Percentiles rank a stretch among this genome's conserved stretches.
Evolutionary conservation across 1,140 invertebrate genomes (phyloP).

Genomic region (Venturia canescens): DNA sequence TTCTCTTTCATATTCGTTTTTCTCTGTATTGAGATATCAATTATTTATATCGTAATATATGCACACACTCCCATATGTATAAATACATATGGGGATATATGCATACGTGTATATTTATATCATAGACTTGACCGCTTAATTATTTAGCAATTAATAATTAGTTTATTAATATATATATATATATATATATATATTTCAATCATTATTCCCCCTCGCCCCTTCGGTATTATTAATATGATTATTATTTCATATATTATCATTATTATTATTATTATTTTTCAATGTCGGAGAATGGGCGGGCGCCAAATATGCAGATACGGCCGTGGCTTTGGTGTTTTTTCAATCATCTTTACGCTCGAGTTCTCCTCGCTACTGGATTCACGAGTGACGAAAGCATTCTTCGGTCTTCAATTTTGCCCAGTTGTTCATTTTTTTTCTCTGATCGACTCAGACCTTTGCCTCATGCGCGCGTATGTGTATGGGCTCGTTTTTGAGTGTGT

Average conservation of each 20-base stretch:
- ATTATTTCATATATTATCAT: slow-evolving; percentile 62
- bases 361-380: slow-evolving; percentile 12
- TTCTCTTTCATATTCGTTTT: slow-evolving; percentile 62
- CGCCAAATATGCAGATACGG: slow-evolving; percentile 71
- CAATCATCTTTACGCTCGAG: slow-evolving; percentile 18
- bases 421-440: slow-evolving; percentile 36
- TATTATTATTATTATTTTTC: slow-evolving; percentile 72
- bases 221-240: background rate
- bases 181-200: too few species aligned
- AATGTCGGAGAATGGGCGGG: slow-evolving; percentile 75
- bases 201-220: too few species aligned
- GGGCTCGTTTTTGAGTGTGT: background rate
- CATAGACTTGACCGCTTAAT: slow-evolving; percentile 71
- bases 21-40: slow-evolving; percentile 73
- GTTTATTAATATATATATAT: too few species aligned
- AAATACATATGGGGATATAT: too few species aligned
- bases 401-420: background rate
- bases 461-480: background rate
- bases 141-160: slow-evolving; percentile 74
- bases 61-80: too few species aligned
- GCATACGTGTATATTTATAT: slow-evolving; percentile 61
- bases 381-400: background rate
- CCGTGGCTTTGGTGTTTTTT: slow-evolving; percentile 53
- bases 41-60: slow-evolving; percentile 67
- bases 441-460: slow-evolving; percentile 13